A percentile compares a stretch with the other conserved stretches of the same genome.
Conservation (phyloP, 2,113 vertebrate species). For the Lates calcarifer region DNA sequence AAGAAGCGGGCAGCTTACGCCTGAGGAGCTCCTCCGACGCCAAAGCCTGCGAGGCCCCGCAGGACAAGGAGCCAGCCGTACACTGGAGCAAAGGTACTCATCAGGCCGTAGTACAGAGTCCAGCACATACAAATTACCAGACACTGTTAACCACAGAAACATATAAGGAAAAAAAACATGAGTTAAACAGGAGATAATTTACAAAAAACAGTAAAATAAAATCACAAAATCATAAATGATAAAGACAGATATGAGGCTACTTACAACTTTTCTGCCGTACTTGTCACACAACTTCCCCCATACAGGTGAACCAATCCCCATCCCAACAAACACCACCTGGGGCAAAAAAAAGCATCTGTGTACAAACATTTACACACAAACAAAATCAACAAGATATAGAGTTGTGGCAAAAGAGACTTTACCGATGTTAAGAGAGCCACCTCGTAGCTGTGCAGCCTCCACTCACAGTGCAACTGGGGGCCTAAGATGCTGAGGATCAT, state of each 20-base stretch:
- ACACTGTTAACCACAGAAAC: slow-evolving; percentile 69
- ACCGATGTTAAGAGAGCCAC: slow-evolving; percentile 96
- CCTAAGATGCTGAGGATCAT: slow-evolving; percentile 97
- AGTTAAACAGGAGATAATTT: slow-evolving; percentile 1
- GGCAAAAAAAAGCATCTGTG: neutral
- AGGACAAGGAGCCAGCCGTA: slow-evolving; percentile 93
- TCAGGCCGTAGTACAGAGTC: slow-evolving; percentile 89
- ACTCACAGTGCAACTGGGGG: slow-evolving; percentile 96
- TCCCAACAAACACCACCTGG: slow-evolving; percentile 95
- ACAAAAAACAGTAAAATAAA: too few species aligned
- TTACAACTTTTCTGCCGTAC: slow-evolving; percentile 94
- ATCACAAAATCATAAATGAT: neutral
- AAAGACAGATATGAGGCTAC: slow-evolving; percentile 55
- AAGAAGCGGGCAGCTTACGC: slow-evolving; percentile 86
- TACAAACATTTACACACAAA: neutral
- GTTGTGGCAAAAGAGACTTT: slow-evolving; percentile 52
- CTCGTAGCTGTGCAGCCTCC: slow-evolving; percentile 92
- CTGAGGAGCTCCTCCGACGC: slow-evolving; percentile 92
- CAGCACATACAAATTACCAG: slow-evolving; percentile 90
- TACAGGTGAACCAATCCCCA: slow-evolving; percentile 92
- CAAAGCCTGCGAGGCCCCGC: slow-evolving; percentile 90
- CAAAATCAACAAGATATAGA: neutral
- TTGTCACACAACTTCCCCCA: slow-evolving; percentile 96
- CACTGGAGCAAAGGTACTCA: slow-evolving; percentile 90
- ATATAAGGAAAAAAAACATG: neutral